Conservation (phyloP, 1,140 invertebrate species). For the Anagrus nilaparvatae region DNA sequence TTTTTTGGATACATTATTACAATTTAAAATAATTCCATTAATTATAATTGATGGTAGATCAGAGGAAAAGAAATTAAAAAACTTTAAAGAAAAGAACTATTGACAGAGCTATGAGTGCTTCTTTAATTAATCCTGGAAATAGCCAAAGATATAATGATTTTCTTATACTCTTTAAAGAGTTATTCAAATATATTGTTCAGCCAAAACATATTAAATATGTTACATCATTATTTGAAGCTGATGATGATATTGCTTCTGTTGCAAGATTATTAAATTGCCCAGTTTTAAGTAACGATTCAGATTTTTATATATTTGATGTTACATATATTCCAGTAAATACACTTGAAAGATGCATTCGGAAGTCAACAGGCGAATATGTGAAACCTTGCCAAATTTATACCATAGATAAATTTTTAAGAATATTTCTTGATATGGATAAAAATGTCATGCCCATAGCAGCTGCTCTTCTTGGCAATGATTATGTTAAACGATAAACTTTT, state of each 20-base stretch:
- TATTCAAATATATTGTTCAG: conserved; percentile 57
- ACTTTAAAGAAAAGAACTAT: conserved; percentile 55
- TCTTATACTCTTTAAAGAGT: conserved; percentile 59
- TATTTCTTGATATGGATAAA: conserved; percentile 54
- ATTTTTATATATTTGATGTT: conserved; percentile 82
- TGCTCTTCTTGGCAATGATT: conserved; percentile 81
- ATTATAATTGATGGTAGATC: conserved; percentile 77
- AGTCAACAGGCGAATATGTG: conserved; percentile 20
- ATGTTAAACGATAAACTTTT: conserved; percentile 59
- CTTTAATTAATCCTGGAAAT: conserved; percentile 34
- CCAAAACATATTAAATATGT: conserved; percentile 55
- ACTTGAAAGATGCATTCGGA: conserved; percentile 38
- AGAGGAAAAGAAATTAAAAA: conserved; percentile 62
- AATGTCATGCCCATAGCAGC: conserved; percentile 65
- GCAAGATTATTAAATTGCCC: conserved; percentile 69
- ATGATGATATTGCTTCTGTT: conserved; percentile 69
- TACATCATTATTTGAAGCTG: conserved; percentile 76
- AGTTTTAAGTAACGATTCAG: conserved; percentile 80
- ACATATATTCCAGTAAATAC: conserved; percentile 69
- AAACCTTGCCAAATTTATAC: conserved; percentile 62
- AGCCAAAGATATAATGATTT: conserved; percentile 47
- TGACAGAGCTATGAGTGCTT: conserved; percentile 47
- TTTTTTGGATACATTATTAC: conserved; percentile 61
- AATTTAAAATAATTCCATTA: conserved; percentile 65
- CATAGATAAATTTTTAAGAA: conserved; percentile 55